Conservation (phyloP, 2,888 invertebrate species). For the Dicranocentrus wangi region DNA sequence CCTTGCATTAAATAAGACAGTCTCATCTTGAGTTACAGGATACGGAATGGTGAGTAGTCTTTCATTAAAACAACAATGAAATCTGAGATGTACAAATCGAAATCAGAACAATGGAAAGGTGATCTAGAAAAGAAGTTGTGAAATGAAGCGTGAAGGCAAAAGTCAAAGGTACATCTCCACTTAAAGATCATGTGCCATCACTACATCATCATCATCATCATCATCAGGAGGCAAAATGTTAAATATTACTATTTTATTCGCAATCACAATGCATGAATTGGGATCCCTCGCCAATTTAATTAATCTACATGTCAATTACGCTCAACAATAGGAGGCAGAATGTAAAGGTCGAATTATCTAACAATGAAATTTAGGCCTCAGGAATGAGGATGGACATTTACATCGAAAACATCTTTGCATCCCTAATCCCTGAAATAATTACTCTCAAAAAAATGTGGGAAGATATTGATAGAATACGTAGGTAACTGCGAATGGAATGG, state of each 20-base stretch:
- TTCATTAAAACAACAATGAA: conserved; percentile 16
- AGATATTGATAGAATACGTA: no score
- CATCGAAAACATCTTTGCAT: no score
- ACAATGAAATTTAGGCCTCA: not conserved
- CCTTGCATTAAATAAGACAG: conserved; percentile 13
- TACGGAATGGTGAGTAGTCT: not conserved
- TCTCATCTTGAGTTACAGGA: conserved; percentile 11
- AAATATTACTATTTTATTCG: not conserved
- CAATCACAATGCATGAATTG: conserved; percentile 8
- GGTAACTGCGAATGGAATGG: no score
- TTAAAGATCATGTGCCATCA: conserved; percentile 8
- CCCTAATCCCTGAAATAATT: no score
- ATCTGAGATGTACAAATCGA: conserved; percentile 39
- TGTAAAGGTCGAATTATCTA: conserved; percentile 1
- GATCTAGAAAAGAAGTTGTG: not conserved
- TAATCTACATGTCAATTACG: conserved; percentile 31
- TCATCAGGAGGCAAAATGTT: not conserved
- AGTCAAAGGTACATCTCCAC: conserved; percentile 1
- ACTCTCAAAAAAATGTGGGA: no score
- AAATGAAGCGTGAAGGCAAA: conserved; percentile 51
- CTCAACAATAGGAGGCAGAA: not conserved
- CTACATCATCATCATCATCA: no score
- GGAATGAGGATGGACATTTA: not conserved
- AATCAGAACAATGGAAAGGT: conserved; percentile 41
- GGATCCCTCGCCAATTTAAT: conserved; percentile 1